Base-by-base conservation (phyloP, 1,140 invertebrate genomes). In the Drosophila sucinea region DNA sequence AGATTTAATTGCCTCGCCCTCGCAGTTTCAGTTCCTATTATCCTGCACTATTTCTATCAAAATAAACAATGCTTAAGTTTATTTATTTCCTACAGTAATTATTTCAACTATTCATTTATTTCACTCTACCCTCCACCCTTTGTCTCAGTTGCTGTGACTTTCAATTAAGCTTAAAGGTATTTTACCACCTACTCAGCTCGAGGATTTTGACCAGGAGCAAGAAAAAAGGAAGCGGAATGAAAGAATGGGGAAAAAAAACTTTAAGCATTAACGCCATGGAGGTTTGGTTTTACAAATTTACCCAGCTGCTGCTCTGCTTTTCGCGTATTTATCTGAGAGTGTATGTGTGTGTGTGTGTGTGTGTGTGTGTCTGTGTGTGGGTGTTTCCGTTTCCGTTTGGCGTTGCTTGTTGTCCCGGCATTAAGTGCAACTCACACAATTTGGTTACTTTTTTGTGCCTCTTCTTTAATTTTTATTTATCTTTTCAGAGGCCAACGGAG, bases 401-500 rank as follows among this genome's bases (percentile, higher is more conserved):
- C 23, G 44, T 47, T 35, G 29, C 2, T 40, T 38, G 44, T 72
- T 60, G 4, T 51, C 29, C 5, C 62, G 60, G 64, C 23, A 69
- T 63, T 70, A 27, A 63, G 60, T 80, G 60, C 57, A 68, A 35
- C 69, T 63, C 40, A 23, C 41, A 64, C 25, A 38, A 27, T 55
- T 57, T 66, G 8, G 25, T 27, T 17, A 32, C 35, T 40, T 30
- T 35, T 55, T 40, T 35, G 23, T 51, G 41, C 57, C 33, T 64
- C 55, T 69, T 77, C 33, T 66, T 77, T 77, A 77, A 77, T 70
- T 77, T 77, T 70, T 77, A 77, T 77, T 70, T 77, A 66, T 62
- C 57, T 77, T 77, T 17, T 44, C 41, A 44, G 58, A 51, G 35
- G 44, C 44, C 44, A 25, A 25, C 23, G 23, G 8, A 25, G 40